These are phyloP conservation scores for Osmoderma eremita DNA, from an alignment of 2,888 invertebrate species.

Conservation along the genomic window DNA sequence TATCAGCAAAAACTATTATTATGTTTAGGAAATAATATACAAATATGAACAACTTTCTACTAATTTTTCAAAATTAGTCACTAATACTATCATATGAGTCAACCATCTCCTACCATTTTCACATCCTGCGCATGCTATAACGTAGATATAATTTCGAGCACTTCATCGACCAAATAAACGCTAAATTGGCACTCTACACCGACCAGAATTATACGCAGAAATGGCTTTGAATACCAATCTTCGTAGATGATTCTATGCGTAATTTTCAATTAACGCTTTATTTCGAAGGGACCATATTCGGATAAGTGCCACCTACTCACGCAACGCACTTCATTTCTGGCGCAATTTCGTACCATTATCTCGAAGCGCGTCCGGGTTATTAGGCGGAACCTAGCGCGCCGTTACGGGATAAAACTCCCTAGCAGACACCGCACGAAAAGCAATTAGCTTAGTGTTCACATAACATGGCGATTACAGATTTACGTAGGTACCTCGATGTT, in stretches of 20 bases:
- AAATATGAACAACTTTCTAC: too few relatives aligned
- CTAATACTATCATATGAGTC: too few relatives aligned
- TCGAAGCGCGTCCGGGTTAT: slow-evolving; percentile 29
- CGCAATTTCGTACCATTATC: slow-evolving; percentile 34
- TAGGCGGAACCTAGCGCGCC: slow-evolving; percentile 19
- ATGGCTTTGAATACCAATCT: slow-evolving; percentile 1
- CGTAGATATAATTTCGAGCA: slow-evolving; percentile 1
- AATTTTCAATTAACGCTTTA: slow-evolving; percentile 35
- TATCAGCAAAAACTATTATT: too few relatives aligned
- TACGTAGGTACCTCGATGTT: neutral
- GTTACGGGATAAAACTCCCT: slow-evolving; percentile 8
- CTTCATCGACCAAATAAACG: neutral
- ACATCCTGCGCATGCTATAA: neutral
- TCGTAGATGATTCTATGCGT: slow-evolving; percentile 1
- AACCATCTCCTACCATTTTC: too few relatives aligned
- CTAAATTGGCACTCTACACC: neutral
- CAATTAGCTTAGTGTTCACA: slow-evolving; percentile 29
- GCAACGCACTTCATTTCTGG: slow-evolving; percentile 11
- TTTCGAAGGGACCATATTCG: neutral
- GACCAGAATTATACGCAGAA: neutral
- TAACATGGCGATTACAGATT: slow-evolving; percentile 3
- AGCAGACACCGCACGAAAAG: slow-evolving; percentile 1
- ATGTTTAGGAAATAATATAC: too few relatives aligned
- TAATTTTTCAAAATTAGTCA: too few relatives aligned
- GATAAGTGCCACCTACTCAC: slow-evolving; percentile 17